Evolutionary conservation across 2,797 vertebrate genomes (phyloP), one percentile per base, ranked within the genome.

Genomic region (Chloroceryle inda): DNA sequence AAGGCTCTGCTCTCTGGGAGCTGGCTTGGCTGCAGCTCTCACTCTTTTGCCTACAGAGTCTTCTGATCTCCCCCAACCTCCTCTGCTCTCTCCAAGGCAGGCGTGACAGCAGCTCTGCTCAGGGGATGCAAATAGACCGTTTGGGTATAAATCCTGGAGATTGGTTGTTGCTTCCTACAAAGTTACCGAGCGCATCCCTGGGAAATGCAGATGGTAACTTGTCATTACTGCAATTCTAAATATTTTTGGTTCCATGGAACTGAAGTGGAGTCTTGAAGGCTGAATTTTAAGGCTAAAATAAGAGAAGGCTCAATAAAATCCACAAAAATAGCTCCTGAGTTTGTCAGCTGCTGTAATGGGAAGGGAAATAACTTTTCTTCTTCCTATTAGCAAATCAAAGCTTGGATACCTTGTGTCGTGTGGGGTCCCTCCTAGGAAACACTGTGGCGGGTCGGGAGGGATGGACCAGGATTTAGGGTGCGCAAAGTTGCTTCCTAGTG

Each of bases 131-230:
- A 91, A 92, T 78, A 93, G 88, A 86, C 97, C 56, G 2, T 67
- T 58, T 83, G 66, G 88, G 58, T 96, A 96, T 88, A 97, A 97
- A 96, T 95, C 69, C 94, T 96, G 91, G 89, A 71, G 94, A 87
- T 85, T 42, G 69, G 72, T 94, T 95, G 73, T 77, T 96, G 38
- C 89, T 96, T 84, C 49, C 93, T 93, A 21, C 33, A 9, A 29
- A 93, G 92, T 91, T 89, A 62, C 84, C 4, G 4, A 42, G 78
- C 56, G 68, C 49, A 17, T 94, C 83, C 81, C 63, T 92, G 84
- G 66, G 77, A 83, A 89, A 73, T 93, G 91, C 63, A 94, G 87
- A 84, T 95, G 91, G 74, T 94, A 69, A 92, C 56, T 95, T 96
- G 91, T 88, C 69, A 76, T 94, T 71, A 71, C 68, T 91, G 72